phyloP scores from a whole-genome alignment of 2,797 vertebrate species.

The Bufotes viridis region DNA sequence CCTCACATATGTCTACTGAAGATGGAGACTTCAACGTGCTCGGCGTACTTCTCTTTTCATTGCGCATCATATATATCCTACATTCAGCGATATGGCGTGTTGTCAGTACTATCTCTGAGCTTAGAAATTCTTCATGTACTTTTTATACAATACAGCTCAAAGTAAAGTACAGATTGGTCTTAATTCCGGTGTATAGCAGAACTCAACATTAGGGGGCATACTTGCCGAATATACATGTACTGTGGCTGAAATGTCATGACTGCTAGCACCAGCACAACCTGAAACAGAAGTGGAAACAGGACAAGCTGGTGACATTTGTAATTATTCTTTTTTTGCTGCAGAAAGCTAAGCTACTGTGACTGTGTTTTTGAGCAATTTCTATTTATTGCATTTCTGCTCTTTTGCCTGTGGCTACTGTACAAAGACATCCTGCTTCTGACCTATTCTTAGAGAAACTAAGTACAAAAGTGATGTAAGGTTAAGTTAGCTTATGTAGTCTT shows the following conservation, averaged over 20 bases:
- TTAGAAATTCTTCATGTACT: background rate
- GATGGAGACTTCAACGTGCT: too few species aligned
- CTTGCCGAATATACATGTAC: background rate
- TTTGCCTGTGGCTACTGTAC: constrained; percentile 42
- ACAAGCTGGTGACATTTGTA: constrained; percentile 30
- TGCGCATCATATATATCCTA: too few species aligned
- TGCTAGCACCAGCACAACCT: constrained; percentile 25
- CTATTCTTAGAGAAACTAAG: constrained; percentile 19
- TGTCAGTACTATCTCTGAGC: background rate
- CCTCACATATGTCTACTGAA: too few species aligned
- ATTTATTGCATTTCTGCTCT: constrained; percentile 29
- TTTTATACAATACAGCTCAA: background rate
- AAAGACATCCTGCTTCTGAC: constrained; percentile 54
- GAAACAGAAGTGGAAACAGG: constrained; percentile 31
- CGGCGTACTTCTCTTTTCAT: too few species aligned
- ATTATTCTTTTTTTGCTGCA: constrained; percentile 18
- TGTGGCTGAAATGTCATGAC: constrained; percentile 17
- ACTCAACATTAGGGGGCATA: background rate
- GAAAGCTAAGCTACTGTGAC: constrained; percentile 42
- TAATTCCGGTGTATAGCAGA: background rate
- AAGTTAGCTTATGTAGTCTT: background rate
- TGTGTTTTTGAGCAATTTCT: constrained; percentile 30
- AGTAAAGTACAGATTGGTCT: background rate
- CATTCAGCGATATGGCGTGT: background rate
- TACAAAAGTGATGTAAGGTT: constrained; percentile 33